These are phyloP conservation scores for Aphaenogaster ashmeadi DNA, from an alignment of 1,140 invertebrate species.

Conservation along the genomic window DNA sequence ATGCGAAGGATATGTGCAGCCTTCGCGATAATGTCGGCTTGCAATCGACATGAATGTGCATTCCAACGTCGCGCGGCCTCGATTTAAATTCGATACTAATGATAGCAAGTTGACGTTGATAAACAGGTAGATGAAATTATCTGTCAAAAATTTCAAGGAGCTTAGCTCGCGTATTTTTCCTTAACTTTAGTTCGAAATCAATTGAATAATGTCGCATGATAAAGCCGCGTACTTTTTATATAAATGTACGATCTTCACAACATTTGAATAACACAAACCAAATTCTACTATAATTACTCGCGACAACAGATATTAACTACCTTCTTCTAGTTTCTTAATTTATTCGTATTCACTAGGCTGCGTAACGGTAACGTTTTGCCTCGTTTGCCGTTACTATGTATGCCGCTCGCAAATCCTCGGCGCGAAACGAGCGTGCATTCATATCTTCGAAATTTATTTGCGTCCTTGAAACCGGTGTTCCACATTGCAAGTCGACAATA, in stretches of 20 bases:
- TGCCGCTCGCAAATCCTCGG: conserved; percentile 5
- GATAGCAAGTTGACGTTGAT: background rate
- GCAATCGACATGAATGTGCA: conserved; percentile 30
- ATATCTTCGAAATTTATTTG: conserved; percentile 27
- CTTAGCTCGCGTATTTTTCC: background rate
- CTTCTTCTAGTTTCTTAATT: conserved; percentile 9
- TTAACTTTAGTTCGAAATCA: background rate
- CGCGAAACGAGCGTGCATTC: background rate
- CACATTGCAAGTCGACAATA: background rate
- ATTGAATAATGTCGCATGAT: background rate
- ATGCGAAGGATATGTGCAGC: conserved; percentile 15
- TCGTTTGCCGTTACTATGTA: background rate
- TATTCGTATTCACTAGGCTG: background rate
- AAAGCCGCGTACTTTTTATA: background rate
- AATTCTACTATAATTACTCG: background rate
- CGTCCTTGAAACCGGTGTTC: conserved; percentile 21
- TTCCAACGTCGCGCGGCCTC: conserved; percentile 29
- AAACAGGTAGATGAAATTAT: background rate
- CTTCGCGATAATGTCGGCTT: conserved; percentile 39
- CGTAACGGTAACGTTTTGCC: background rate
- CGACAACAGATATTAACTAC: background rate
- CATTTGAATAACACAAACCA: background rate
- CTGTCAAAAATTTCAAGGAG: background rate
- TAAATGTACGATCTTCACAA: background rate
- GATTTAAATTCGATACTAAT: conserved; percentile 45